These are phyloP conservation scores for Melikaiella ostensackeni DNA, from an alignment of 2,888 invertebrate genomes.

Conservation along the genomic window DNA sequence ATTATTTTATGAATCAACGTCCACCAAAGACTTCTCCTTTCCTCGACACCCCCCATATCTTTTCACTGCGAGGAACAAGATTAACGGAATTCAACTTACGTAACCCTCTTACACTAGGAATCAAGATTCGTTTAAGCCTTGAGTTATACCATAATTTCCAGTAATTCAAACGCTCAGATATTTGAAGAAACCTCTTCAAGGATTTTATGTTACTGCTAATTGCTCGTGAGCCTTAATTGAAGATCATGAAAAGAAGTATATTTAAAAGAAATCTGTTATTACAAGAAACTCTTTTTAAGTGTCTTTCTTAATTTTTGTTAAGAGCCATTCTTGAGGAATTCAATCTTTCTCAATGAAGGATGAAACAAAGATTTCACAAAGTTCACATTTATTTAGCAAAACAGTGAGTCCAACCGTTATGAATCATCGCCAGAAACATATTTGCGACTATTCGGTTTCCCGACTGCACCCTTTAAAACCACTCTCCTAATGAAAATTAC, in stretches of 20 bases:
- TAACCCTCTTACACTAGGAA: not conserved
- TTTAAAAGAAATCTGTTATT: not conserved
- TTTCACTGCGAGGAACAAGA: not conserved
- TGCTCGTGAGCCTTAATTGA: not conserved
- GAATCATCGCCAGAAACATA: no score
- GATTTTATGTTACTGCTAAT: not conserved
- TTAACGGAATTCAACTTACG: conserved; percentile 20
- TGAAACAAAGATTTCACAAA: no score
- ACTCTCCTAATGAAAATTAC: no score
- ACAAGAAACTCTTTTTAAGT: no score
- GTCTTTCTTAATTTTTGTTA: no score
- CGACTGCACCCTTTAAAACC: no score
- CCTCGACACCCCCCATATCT: not conserved
- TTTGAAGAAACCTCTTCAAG: not conserved
- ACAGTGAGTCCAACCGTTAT: no score
- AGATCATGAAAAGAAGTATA: not conserved
- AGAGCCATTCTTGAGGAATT: no score
- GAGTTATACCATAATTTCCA: not conserved
- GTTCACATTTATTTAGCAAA: no score
- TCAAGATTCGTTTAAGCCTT: conserved; percentile 7
- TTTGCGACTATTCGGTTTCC: no score
- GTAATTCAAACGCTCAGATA: not conserved
- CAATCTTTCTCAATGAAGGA: no score
- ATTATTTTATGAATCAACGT: not conserved
- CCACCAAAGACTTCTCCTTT: not conserved